phyloP scores from a whole-genome alignment of 2,113 vertebrate species.

The Pagrus major region DNA sequence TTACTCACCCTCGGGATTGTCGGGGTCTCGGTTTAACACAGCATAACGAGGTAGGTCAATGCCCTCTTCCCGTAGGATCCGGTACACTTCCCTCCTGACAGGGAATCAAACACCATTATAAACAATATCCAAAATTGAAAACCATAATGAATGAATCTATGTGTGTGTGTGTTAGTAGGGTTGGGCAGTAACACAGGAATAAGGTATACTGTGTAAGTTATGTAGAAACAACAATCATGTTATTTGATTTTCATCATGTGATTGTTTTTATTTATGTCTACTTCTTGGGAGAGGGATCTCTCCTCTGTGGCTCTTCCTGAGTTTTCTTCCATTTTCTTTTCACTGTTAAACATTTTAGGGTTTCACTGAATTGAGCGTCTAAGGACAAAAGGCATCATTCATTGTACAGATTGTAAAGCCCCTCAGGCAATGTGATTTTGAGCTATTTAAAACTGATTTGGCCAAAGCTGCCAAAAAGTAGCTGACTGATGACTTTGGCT shows the following conservation, averaged over 20 bases:
- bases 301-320: too few relatives aligned
- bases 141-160: not conserved
- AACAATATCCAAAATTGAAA: not conserved
- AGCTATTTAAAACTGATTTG: too few relatives aligned
- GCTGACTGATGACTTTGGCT: too few relatives aligned
- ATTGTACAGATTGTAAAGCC: too few relatives aligned
- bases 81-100: constrained; percentile 95
- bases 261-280: too few relatives aligned
- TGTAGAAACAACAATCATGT: constrained; percentile 14
- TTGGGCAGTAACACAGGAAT: not conserved
- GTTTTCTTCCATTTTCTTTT: too few relatives aligned
- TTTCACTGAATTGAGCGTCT: too few relatives aligned
- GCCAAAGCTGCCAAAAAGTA: not conserved
- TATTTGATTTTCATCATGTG: not conserved
- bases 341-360: too few relatives aligned
- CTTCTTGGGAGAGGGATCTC: too few relatives aligned
- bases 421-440: too few relatives aligned
- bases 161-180: not conserved
- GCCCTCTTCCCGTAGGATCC: constrained; percentile 95
- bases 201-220: not conserved
- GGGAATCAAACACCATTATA: not conserved
- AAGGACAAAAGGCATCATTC: too few relatives aligned
- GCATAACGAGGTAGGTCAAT: constrained; percentile 96
- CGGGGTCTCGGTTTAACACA: constrained; percentile 95
- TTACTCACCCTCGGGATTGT: constrained; percentile 91